Evolutionary conservation across 2,797 vertebrate genomes (phyloP).

Genomic region (Zalophus californianus): DNA sequence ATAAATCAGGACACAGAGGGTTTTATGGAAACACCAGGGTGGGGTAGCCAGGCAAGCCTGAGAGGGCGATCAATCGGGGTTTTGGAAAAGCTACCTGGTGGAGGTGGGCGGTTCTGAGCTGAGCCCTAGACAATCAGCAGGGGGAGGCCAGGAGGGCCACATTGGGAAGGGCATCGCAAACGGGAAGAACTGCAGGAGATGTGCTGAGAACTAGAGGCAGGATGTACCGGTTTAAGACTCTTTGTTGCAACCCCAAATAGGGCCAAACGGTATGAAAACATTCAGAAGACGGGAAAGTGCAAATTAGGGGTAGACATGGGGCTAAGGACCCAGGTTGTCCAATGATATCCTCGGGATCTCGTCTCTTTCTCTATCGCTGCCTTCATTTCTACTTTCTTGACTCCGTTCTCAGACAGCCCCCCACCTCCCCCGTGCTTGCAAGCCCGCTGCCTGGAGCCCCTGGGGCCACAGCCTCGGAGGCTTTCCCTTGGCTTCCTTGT

Average conservation of each 20-base stretch:
- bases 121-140: neutral
- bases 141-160: neutral
- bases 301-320: neutral
- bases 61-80: too few species aligned
- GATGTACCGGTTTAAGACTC: neutral
- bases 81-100: neutral
- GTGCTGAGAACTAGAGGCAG: neutral
- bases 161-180: rapidly evolving
- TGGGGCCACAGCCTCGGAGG: neutral
- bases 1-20: neutral
- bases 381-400: rapidly evolving
- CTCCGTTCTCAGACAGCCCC: neutral
- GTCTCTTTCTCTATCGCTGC: neutral
- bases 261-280: neutral
- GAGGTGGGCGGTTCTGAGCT: neutral
- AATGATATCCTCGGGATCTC: neutral
- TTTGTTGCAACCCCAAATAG: neutral
- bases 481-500: neutral
- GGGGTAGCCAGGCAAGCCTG: neutral
- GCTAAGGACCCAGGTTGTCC: neutral
- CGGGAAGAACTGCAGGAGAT: neutral
- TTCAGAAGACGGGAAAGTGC: neutral
- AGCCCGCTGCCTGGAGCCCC: neutral
- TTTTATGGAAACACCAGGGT: neutral
- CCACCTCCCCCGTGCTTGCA: rapidly evolving